Evolutionary conservation across 2,888 invertebrate genomes (phyloP), one percentile per base, ranked within the genome.

Genomic region (Drosophila prostipennis): DNA sequence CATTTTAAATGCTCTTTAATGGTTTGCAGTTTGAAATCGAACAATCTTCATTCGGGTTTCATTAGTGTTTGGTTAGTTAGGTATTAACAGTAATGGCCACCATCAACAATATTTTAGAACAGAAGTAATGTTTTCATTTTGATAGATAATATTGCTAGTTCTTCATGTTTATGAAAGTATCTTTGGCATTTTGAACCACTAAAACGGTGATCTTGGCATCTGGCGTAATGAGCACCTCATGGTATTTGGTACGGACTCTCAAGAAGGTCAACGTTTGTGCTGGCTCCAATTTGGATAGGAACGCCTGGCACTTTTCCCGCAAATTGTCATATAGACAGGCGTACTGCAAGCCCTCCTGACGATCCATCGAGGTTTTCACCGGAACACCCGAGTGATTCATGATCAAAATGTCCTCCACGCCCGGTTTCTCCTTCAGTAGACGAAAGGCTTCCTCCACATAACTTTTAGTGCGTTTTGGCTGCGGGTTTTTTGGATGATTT

Each of bases 181-280:
- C 92, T 19, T 56, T 59, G 0, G 91, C 82, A 71, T 85, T 89
- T 69, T 91, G 91, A 2, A 91, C 79, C 10, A 91, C 92, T 40
- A 92, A 69, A 3, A 91, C 72, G 0, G 91, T 91, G 11, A 91
- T 89, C 74, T 90, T 90, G 2, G 73, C 90, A 79, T 92, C 91
- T 2, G 91, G 90, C 3, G 89, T 78, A 6, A 91, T 89, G 4
- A 91, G 77, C 0, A 90, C 89, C 53, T 91, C 91, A 52, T 91
- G 89, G 10, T 67, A 60, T 39, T 70, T 89, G 3, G 92, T 91
- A 23, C 91, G 88, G 0, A 92, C 89, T 6, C 91, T 78, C 23
- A 91, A 39, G 67, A 89, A 81, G 11, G 76, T 34, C 1, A 92
- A 61, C 10, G 88, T 82, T 59, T 91, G 87, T 0, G 79, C 67